Base-by-base conservation (phyloP, 30 jellyfish, hydroid and myxozoan species). In the Nemopilema nomurai region DNA sequence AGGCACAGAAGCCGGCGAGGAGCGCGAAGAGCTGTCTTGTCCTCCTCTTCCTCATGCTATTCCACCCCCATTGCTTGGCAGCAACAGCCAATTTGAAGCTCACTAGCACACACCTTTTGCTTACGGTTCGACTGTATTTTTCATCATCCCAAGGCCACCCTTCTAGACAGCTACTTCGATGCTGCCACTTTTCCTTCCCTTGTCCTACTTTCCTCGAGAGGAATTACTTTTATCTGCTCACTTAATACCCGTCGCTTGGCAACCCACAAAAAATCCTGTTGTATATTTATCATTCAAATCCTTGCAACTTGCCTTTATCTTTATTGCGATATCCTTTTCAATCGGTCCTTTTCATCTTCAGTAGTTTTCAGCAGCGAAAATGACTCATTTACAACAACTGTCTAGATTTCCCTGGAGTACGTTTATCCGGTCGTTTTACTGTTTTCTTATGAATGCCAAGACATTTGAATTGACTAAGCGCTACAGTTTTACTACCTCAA, bases 11-110 rank as follows among this genome's bases (percentile, higher is more conserved):
- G 24, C 87, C 78, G 17, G 71, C 49, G 57, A 80, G 26, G 8
- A 87, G 71, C 29, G 63, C 23, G 33, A 87, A 23, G 25, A 87
- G 82, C 64, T 87, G 80, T 67, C 69, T 78, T 17, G 80, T 69
- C 28, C 71, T 66, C 1, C 84, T 53, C n/a, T 52, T 50, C 83
- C 21, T 69, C 79, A 66, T 69, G 63, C 52, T 74, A 24, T 4
- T 23, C 20, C 26, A 3, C 13, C 67, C 64, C 23, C 31, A 23
- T 71, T 28, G 16, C 16, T 41, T 20, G 17, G 23, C 7, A 3
- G 57, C 6, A 13, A 41, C 57, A 6, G 57, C 6, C 6, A 41
- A n/a, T n/a, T n/a, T n/a, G n/a, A 41, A 41, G 13, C 57, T 41
- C 57, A 13, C 57, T 41, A 41, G 57, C 6, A 41, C 57, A 41